Conservation (phyloP, 2,797 vertebrate species). For the Leontocebus nigricollis region DNA sequence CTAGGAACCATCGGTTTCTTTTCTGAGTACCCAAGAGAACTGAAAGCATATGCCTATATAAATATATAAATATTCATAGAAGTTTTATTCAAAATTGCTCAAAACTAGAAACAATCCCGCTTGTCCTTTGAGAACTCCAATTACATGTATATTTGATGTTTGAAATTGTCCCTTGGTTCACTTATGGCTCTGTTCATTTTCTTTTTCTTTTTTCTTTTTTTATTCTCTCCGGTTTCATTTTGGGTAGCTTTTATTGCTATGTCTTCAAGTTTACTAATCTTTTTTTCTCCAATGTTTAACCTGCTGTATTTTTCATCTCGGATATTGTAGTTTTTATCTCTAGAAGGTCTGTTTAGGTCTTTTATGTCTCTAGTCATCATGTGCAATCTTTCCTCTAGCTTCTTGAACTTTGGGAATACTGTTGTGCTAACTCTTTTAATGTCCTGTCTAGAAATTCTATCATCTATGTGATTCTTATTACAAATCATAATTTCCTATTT, state of each 20-base stretch:
- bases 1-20: not conserved
- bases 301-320: not conserved
- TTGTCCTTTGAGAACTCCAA: not conserved
- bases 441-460: constrained; percentile 16
- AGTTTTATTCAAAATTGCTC: constrained; percentile 15
- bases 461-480: constrained; percentile 20
- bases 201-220: constrained; percentile 2
- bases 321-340: not conserved
- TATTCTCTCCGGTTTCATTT: constrained; percentile 18
- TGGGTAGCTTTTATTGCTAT: not conserved
- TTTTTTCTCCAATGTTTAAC: not conserved
- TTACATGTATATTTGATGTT: constrained; percentile 27
- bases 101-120: not conserved
- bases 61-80: constrained; percentile 5
- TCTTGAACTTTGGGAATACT: not conserved
- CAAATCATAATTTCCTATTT: not conserved
- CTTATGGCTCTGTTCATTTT: not conserved
- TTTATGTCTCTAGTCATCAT: not conserved
- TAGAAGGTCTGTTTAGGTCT: not conserved
- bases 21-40: not conserved
- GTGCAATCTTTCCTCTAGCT: not conserved
- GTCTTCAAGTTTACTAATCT: not conserved
- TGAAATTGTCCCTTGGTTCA: not conserved
- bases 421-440: constrained; percentile 3
- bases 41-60: not conserved